Evolutionary conservation across 2,113 vertebrate genomes (phyloP).

Genomic region (Coregonus clupeaformis): DNA sequence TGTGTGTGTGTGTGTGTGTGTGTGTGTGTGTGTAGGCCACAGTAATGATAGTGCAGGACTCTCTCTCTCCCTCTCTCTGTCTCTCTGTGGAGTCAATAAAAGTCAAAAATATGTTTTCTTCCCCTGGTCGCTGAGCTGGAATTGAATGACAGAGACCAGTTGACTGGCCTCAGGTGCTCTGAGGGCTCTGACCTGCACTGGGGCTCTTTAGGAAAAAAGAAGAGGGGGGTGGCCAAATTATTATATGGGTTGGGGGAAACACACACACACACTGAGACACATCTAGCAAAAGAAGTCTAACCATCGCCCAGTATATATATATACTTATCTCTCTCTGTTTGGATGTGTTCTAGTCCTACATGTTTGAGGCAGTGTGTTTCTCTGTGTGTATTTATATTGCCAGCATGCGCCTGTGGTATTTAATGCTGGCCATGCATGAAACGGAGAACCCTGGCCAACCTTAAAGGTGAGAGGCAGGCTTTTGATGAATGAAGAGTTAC

Average conservation of each 20-base stretch:
- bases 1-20: too few species aligned
- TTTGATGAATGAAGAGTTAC: slow-evolving; percentile 46
- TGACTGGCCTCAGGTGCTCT: background rate
- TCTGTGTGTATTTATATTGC: slow-evolving; percentile 2
- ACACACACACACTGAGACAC: too few species aligned
- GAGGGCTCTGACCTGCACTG: background rate
- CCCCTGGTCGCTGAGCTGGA: slow-evolving; percentile 31
- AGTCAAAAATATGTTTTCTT: slow-evolving; percentile 65
- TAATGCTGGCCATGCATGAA: slow-evolving; percentile 24
- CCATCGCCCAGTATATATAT: background rate
- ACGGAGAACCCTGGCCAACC: slow-evolving; percentile 21
- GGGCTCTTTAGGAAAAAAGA: background rate
- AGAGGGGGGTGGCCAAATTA: background rate
- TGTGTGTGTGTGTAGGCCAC: slow-evolving; percentile 64
- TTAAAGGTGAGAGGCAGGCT: slow-evolving; percentile 42
- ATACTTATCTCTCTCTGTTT: background rate
- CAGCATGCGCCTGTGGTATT: slow-evolving; percentile 42
- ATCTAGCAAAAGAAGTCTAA: too few species aligned
- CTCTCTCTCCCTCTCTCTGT: slow-evolving; percentile 38
- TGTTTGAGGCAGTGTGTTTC: background rate
- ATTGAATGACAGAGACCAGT: slow-evolving; percentile 2
- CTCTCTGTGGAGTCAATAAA: slow-evolving; percentile 58
- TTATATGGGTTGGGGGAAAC: too few species aligned
- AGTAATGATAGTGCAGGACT: slow-evolving; percentile 71
- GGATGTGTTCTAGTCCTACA: background rate